phyloP scores from a whole-genome alignment of 2,888 invertebrate genomes.

The Malthinus flaveolus region DNA sequence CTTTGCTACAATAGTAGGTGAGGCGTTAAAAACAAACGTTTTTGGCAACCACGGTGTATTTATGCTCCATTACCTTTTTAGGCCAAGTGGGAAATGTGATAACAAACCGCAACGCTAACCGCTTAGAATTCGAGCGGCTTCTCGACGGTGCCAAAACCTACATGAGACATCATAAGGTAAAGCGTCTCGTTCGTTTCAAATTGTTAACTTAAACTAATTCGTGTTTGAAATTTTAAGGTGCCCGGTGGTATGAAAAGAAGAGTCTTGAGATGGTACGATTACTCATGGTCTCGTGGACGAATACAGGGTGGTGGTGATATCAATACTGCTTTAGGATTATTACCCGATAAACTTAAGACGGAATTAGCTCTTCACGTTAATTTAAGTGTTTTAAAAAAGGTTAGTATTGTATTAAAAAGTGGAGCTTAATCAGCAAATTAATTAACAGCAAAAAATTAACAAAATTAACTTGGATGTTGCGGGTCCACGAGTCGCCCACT shows the following conservation, averaged over 20 bases:
- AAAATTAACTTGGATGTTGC: too few species aligned
- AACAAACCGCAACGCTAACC: slow-evolving; percentile 94
- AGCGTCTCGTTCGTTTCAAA: background rate
- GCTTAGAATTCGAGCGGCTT: slow-evolving; percentile 91
- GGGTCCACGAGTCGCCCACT: too few species aligned
- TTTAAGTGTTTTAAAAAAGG: slow-evolving; percentile 92
- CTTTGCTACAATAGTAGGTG: slow-evolving; percentile 94
- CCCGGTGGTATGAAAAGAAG: slow-evolving; percentile 96
- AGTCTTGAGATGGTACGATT: slow-evolving; percentile 96
- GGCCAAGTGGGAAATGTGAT: slow-evolving; percentile 98
- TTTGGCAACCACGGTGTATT: slow-evolving; percentile 10
- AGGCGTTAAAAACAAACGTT: slow-evolving; percentile 45
- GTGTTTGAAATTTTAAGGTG: slow-evolving; percentile 57
- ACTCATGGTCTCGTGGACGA: slow-evolving; percentile 95
- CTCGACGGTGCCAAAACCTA: slow-evolving; percentile 96
- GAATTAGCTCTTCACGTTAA: slow-evolving; percentile 95
- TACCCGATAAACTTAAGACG: slow-evolving; percentile 96
- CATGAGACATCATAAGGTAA: slow-evolving; percentile 92
- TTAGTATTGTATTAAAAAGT: too few species aligned
- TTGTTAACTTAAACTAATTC: background rate
- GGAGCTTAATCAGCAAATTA: too few species aligned
- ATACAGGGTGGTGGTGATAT: slow-evolving; percentile 97
- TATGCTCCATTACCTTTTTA: slow-evolving; percentile 43
- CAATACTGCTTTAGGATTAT: slow-evolving; percentile 87
- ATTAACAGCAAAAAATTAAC: too few species aligned